These are phyloP conservation scores for Sturnus vulgaris DNA, from an alignment of 2,113 vertebrate species.

Conservation along the genomic window DNA sequence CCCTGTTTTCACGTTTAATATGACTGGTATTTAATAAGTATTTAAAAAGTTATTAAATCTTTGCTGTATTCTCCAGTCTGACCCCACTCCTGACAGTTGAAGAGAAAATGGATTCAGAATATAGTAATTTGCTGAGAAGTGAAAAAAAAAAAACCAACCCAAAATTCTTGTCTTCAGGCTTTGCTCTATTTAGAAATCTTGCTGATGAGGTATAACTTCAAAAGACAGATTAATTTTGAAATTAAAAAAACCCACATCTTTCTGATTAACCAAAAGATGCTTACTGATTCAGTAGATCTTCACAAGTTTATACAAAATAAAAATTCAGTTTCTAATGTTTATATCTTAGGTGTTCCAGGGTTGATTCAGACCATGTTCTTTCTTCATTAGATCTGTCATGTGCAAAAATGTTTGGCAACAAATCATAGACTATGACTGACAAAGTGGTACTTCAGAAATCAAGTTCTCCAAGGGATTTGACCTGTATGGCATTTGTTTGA, in stretches of 20 bases:
- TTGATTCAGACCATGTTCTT: neutral
- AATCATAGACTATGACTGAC: neutral
- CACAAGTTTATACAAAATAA: neutral
- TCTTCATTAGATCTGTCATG: neutral
- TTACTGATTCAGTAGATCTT: neutral
- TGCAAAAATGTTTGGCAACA: neutral
- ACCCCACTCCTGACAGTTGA: rapidly evolving
- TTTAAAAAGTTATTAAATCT: neutral
- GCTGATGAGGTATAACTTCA: neutral
- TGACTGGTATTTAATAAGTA: neutral
- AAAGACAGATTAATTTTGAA: neutral
- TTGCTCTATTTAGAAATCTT: neutral
- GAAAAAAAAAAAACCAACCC: neutral
- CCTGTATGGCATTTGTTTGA: neutral
- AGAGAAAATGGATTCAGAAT: neutral
- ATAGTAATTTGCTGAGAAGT: neutral
- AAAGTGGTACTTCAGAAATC: neutral
- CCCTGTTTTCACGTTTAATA: neutral
- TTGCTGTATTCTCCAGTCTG: neutral
- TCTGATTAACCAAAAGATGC: neutral
- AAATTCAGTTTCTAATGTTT: neutral
- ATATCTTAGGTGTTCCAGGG: rapidly evolving
- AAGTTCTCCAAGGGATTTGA: neutral
- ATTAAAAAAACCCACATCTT: neutral
- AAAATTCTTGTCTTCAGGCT: neutral